Base-by-base conservation (phyloP, 1,140 invertebrate species). In the Diorhabda elongata region DNA sequence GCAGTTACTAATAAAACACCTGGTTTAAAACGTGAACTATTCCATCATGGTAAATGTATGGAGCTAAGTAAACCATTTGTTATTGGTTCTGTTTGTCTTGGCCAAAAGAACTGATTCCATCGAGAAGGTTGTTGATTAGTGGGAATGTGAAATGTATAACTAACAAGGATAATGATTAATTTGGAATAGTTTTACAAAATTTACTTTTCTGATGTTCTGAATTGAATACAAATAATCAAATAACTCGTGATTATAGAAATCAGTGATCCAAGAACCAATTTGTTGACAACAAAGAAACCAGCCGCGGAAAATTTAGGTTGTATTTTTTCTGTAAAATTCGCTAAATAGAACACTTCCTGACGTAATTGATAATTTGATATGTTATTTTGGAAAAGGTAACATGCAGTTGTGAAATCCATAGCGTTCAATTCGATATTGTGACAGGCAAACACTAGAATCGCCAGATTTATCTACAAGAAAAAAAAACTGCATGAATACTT, bases 221-320 rank as follows among this genome's bases (percentile, higher is more conserved):
- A 64, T 44, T 69, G 68, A 56, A 69, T 60, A 45, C 64, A n/a
- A 45, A 69, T 66, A 47, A 69, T 69, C 11, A 69, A 59, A 60
- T 69, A 69, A 60, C 61, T 41, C 42, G 64, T 26, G 6, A 66
- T 60, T 9, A 42, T 47, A 8, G 52, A 59, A 58, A 69, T 52
- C 42, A 52, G 60, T 5, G 44, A 42, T 4, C 42, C 57, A 9
- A 69, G 26, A 44, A 69, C 11, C 44, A 42, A 7, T 7, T 11
- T 42, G 56, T 66, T 57, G 2, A 69, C 44, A 11, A 64, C 58
- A 44, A 69, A 69, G 52, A 65, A 69, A 8, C 62, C 68, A 69
- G 47, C 43, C n/a, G 42, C 63, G 26, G 68, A 65, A 5, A 69
- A 44, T 42, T 44, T 56, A 42, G 69, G 59, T 42, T 43, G 5